Conservation (phyloP, 2,113 vertebrate species). For the Mormyrus lacerda region DNA sequence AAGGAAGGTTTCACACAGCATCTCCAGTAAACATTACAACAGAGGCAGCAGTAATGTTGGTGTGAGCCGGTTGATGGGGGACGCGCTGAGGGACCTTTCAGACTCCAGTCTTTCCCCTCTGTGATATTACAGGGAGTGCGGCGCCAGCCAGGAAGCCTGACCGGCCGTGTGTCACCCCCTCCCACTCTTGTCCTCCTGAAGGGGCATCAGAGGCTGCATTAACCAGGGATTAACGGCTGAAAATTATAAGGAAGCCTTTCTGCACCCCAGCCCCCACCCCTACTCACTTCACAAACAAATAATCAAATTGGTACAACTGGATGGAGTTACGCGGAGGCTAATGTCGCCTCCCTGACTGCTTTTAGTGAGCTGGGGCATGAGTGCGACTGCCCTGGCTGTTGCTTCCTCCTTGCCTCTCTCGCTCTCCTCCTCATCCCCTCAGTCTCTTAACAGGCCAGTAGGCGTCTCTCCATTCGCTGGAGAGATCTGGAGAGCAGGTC, state of each 20-base stretch:
- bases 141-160: not conserved
- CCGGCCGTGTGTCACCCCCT: not conserved
- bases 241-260: constrained; percentile 71
- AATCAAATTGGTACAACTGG: constrained; percentile 75
- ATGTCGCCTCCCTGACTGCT: constrained; percentile 66
- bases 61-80: not conserved
- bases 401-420: constrained; percentile 8
- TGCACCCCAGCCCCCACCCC: constrained; percentile 53
- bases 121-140: not conserved
- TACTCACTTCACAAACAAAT: constrained; percentile 67
- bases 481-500: not conserved
- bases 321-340: constrained; percentile 70
- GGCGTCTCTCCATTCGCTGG: not conserved
- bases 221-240: constrained; percentile 76
- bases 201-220: constrained; percentile 52
- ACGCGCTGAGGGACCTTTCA: not conserved
- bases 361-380: constrained; percentile 58
- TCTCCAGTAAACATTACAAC: not conserved
- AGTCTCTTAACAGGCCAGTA: constrained; percentile 71
- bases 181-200: constrained; percentile 62
- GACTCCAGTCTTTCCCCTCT: not conserved
- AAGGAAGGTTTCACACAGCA: not conserved
- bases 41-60: not conserved
- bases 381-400: constrained; percentile 52
- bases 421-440: constrained; percentile 37